Base-by-base conservation (phyloP, 2,113 vertebrate species). In the Psilopsiagon aurifrons region DNA sequence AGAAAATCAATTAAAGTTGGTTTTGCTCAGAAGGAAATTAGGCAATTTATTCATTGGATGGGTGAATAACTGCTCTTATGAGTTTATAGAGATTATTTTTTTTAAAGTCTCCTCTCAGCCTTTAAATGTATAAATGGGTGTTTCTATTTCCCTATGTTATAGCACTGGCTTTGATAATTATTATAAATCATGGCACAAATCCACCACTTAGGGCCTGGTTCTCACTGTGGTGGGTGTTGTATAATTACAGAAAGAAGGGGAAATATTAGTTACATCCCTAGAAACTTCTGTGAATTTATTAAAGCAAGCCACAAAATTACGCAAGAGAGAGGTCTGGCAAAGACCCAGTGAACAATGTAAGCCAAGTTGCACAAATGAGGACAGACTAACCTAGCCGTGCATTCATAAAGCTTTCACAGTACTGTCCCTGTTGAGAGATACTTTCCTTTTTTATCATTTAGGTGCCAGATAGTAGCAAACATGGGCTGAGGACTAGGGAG, bases 201-300 rank as follows among this genome's bases (percentile, higher is more conserved):
- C 13, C 47, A 55, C 39, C 64, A 88, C 1, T 67, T 83, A 92
- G 24, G 49, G 83, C 29, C 13, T 66, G 8, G 17, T 15, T 62
- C 49, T 91, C 49, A 51, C 57, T 83, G 43, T 73, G 8, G 5
- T 77, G 44, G 25, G 43, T 49, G 33, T 85, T 13, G 1, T 62
- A 15, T 44, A 83, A 89, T 62, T 87, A 64, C 6, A 51, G 57
- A 86, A 84, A 84, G 39, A 62, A 86, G 33, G 9, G 15, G 35
- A 78, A 93, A 81, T 37, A 29, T 85, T 23, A 67, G n/a, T 76
- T 92, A 80, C 51, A 64, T n/a, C 64, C 60, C 47, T 88, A 75
- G 83, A 93, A 94, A 94, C 79, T 86, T 93, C 60, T 93, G 47
- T 52, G 80, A 92, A 64, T 90, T 90, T 76, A 82, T 79, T 92